These are phyloP conservation scores for Spheniscus mendiculus DNA, from an alignment of 2,113 vertebrate genomes.

Conservation along the genomic window DNA sequence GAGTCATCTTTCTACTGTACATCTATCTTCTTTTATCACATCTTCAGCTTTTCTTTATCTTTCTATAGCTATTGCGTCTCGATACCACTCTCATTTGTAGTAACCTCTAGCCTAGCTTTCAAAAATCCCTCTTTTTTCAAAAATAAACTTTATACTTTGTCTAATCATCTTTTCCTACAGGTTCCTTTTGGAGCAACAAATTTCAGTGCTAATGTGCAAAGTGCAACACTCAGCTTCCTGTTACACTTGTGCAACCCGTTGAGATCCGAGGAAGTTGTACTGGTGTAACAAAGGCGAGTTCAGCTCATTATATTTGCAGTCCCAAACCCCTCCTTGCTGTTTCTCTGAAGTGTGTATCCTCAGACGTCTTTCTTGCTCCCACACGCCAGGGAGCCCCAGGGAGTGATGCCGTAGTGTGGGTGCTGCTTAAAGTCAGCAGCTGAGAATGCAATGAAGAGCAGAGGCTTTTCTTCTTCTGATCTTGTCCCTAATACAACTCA, in stretches of 20 bases:
- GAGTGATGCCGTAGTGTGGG: background rate
- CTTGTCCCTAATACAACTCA: background rate
- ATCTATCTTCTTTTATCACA: constrained; percentile 39
- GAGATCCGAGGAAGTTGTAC: background rate
- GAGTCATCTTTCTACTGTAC: constrained; percentile 28
- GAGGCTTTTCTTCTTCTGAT: background rate
- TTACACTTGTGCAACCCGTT: background rate
- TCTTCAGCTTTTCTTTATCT: constrained; percentile 42
- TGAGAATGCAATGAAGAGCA: background rate
- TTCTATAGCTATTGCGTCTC: background rate
- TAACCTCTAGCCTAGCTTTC: constrained; percentile 20
- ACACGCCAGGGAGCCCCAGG: rapidly evolving
- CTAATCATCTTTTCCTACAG: background rate
- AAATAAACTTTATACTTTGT: background rate
- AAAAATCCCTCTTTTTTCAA: background rate
- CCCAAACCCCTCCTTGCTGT: background rate
- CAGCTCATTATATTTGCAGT: background rate
- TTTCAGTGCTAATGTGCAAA: background rate
- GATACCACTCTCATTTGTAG: background rate
- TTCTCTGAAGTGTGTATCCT: background rate
- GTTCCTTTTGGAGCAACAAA: background rate
- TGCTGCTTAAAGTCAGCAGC: background rate
- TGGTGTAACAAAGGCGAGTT: background rate
- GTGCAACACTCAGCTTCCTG: rapidly evolving
- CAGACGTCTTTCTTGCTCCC: background rate